phyloP scores from a whole-genome alignment of 2,113 vertebrate genomes.

The Thamnaconus septentrionalis region DNA sequence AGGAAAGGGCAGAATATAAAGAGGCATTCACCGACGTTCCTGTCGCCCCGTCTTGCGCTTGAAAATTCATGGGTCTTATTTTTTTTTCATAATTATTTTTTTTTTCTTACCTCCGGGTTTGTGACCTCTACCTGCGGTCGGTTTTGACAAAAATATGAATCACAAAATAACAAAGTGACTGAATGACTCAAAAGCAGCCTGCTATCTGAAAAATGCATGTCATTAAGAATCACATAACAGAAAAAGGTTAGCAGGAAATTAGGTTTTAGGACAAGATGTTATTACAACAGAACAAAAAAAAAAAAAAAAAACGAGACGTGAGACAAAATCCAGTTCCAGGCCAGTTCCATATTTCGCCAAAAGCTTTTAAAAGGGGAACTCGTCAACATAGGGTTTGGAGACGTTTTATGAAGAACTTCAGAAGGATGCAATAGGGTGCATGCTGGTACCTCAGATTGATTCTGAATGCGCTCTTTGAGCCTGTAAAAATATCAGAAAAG shows the following conservation, averaged over 20 bases:
- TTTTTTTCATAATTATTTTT: too few relatives aligned
- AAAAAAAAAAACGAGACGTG: too few relatives aligned
- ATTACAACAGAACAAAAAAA: too few relatives aligned
- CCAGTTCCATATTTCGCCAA: too few relatives aligned
- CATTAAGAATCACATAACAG: neutral
- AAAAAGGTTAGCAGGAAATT: slow-evolving; percentile 13
- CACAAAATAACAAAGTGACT: neutral
- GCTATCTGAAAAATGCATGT: neutral
- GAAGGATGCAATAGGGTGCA: too few relatives aligned
- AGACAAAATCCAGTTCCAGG: too few relatives aligned
- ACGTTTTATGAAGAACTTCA: too few relatives aligned
- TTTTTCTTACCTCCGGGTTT: neutral
- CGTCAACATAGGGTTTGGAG: too few relatives aligned
- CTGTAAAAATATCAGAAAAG: too few relatives aligned
- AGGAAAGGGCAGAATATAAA: slow-evolving; percentile 24
- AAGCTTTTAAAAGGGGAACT: too few relatives aligned
- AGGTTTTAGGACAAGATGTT: slow-evolving; percentile 1
- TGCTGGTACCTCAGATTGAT: too few relatives aligned
- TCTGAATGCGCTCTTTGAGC: too few relatives aligned
- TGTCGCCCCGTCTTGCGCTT: neutral
- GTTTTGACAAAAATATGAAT: slow-evolving; percentile 5
- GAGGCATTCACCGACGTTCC: neutral
- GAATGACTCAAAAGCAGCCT: neutral
- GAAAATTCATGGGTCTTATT: slow-evolving; percentile 10
- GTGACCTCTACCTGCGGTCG: slow-evolving; percentile 13